These are phyloP conservation scores for Corythaixoides concolor DNA, from an alignment of 2,113 vertebrate species.

Conservation along the genomic window DNA sequence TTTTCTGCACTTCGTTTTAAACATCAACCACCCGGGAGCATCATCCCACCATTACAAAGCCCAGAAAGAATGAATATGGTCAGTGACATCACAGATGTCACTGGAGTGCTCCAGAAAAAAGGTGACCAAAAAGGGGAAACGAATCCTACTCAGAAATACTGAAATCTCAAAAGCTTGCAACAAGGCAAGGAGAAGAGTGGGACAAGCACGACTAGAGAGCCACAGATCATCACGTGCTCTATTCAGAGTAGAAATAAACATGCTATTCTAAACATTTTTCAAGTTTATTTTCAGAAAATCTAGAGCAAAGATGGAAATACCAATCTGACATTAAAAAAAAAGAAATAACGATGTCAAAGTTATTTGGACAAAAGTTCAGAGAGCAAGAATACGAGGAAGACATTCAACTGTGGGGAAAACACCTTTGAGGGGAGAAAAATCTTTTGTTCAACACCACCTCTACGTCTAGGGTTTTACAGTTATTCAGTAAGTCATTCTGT, in stretches of 20 bases:
- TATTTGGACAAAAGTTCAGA: background rate
- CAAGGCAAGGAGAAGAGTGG: background rate
- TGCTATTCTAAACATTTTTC: conserved; percentile 16
- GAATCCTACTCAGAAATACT: background rate
- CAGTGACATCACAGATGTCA: background rate
- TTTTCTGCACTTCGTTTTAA: background rate
- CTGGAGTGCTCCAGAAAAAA: background rate
- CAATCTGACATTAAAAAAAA: background rate
- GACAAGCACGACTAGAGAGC: background rate
- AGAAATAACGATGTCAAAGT: background rate
- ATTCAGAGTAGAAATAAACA: conserved; percentile 25
- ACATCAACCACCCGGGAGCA: background rate
- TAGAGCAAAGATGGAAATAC: conserved; percentile 8
- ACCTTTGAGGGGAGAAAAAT: background rate
- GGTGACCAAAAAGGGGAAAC: background rate
- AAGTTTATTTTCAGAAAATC: conserved; percentile 43
- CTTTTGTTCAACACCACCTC: background rate
- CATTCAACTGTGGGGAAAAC: background rate
- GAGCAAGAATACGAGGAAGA: background rate
- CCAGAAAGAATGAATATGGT: background rate
- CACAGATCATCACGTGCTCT: background rate
- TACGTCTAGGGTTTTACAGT: background rate
- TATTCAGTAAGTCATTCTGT: background rate
- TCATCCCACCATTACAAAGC: background rate
- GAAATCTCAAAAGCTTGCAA: background rate